A percentile compares a stretch with the other conserved stretches of the same genome.
These are phyloP conservation scores for Odontocerum albicorne DNA, from an alignment of 2,888 invertebrate genomes.

Conservation along the genomic window DNA sequence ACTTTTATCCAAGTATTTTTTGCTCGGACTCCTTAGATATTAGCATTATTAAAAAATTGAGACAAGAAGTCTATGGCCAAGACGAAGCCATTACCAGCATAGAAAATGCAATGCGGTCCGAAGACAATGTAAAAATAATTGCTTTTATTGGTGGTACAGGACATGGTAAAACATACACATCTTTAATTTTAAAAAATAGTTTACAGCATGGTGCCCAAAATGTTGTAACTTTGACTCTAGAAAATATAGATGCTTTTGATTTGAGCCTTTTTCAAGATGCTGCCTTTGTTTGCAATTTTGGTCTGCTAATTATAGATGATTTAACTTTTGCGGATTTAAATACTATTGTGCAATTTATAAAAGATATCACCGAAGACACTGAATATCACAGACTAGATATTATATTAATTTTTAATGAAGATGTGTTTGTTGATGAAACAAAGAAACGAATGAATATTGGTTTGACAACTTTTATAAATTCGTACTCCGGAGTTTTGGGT, in stretches of 20 bases:
- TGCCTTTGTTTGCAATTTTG: conserved; percentile 46
- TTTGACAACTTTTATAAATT: conserved; percentile 37
- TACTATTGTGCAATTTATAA: conserved; percentile 41
- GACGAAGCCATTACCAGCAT: conserved; percentile 42
- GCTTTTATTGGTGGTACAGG: conserved; percentile 53
- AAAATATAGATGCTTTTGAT: not conserved
- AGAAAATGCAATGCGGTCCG: conserved; percentile 37
- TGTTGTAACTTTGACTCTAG: conserved; percentile 38
- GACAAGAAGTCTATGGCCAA: conserved; percentile 47
- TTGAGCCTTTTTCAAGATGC: conserved; percentile 45
- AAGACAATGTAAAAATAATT: conserved; percentile 44
- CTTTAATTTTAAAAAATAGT: conserved; percentile 42
- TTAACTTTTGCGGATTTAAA: conserved; percentile 42
- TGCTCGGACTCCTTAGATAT: not conserved
- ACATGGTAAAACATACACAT: conserved; percentile 50
- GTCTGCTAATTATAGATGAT: conserved; percentile 49
- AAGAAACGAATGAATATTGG: conserved; percentile 9
- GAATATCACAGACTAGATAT: conserved; percentile 45
- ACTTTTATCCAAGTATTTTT: not conserved
- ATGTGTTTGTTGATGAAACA: conserved; percentile 41
- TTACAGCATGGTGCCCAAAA: not conserved
- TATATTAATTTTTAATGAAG: conserved; percentile 50
- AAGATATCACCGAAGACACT: conserved; percentile 38
- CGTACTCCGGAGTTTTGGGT: conserved; percentile 42
- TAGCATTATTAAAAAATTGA: conserved; percentile 35